A percentile compares a stretch with the other conserved stretches of the same genome.
Evolutionary conservation across 2,797 vertebrate species (phyloP).

Genomic region (Takifugu ocellatus): DNA sequence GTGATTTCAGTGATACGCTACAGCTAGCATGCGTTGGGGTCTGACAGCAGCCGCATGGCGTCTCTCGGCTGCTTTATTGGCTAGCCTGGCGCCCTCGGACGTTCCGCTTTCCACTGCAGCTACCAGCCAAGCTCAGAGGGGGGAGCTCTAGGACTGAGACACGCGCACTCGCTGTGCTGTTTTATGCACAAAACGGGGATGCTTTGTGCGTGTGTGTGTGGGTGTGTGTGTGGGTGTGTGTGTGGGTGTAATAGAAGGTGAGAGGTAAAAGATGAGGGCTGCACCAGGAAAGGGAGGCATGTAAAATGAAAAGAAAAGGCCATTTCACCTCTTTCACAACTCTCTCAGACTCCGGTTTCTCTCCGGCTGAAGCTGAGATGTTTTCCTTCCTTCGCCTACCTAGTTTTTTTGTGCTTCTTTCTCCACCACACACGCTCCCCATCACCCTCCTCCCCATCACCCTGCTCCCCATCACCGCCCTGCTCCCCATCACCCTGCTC

Average conservation of each 20-base stretch:
- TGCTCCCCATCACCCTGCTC: background rate
- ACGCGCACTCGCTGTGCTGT: constrained; percentile 21
- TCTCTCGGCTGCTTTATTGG: constrained; percentile 58
- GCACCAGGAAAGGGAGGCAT: constrained; percentile 71
- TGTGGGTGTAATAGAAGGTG: constrained; percentile 69
- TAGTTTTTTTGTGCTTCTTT: constrained; percentile 49
- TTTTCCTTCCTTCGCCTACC: constrained; percentile 63
- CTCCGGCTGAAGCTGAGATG: constrained; percentile 69
- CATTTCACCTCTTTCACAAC: constrained; percentile 88
- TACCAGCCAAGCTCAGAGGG: constrained; percentile 81
- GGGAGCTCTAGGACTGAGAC: constrained; percentile 94
- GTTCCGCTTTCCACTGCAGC: constrained; percentile 67
- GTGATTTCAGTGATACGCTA: constrained; percentile 19
- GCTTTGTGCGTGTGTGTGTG: constrained; percentile 15
- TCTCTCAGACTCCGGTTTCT: constrained; percentile 63
- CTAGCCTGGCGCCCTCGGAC: constrained; percentile 49
- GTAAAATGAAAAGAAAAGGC: constrained; percentile 82
- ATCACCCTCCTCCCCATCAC: constrained; percentile 7
- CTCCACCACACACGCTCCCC: constrained; percentile 1
- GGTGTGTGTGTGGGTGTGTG: constrained; percentile 38
- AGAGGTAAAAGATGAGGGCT: constrained; percentile 76
- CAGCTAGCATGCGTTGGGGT: constrained; percentile 34
- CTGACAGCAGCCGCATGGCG: constrained; percentile 37
- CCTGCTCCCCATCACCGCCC: background rate
- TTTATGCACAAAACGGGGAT: constrained; percentile 46